Conservation (phyloP, 2,797 vertebrate species). For the Chromis chromis region DNA sequence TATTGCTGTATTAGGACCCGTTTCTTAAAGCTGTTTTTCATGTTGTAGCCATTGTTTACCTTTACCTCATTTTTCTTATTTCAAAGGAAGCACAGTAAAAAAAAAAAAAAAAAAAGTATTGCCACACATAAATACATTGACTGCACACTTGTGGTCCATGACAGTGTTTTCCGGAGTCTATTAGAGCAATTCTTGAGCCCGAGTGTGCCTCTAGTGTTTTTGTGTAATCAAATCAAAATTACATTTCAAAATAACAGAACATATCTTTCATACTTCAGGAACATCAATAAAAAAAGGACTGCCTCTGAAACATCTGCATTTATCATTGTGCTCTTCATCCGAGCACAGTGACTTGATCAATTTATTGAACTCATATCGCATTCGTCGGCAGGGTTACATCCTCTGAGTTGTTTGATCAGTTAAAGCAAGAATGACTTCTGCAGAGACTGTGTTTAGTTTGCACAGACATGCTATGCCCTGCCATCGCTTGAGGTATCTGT, state of each 20-base stretch:
- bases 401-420: conserved; percentile 67
- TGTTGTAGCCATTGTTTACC: conserved; percentile 42
- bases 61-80: conserved; percentile 34
- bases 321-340: conserved; percentile 8
- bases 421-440: conserved; percentile 69
- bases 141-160: conserved; percentile 32
- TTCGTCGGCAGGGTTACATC: conserved; percentile 44
- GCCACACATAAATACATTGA: conserved; percentile 48
- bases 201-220: conserved; percentile 25
- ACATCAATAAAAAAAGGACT: background rate
- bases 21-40: conserved; percentile 65
- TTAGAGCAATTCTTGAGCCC: conserved; percentile 44
- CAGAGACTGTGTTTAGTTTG: conserved; percentile 66
- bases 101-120: conserved; percentile 14
- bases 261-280: background rate
- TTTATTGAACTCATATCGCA: conserved; percentile 34
- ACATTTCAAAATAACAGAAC: conserved; percentile 23
- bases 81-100: conserved; percentile 31
- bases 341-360: conserved; percentile 30
- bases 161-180: conserved; percentile 33
- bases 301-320: conserved; percentile 9
- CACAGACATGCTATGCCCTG: conserved; percentile 59
- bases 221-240: conserved; percentile 40
- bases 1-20: conserved; percentile 68
- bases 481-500: conserved; percentile 68